Evolutionary conservation across 2,113 vertebrate species (phyloP).

Genomic region (Apteryx owenii): DNA sequence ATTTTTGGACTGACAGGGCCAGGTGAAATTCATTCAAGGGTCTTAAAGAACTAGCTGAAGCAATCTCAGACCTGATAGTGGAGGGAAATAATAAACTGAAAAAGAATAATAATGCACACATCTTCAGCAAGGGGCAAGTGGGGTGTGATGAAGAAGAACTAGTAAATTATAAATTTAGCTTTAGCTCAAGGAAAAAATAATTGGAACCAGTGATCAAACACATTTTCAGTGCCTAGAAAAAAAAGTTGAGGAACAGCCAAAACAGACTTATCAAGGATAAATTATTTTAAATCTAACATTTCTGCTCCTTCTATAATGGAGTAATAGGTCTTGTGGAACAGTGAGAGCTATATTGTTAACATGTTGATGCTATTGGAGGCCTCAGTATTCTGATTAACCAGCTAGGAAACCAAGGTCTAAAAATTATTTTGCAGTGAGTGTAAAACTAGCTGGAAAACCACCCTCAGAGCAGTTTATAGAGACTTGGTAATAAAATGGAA

Average conservation of each 20-base stretch:
- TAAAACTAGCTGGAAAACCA: neutral
- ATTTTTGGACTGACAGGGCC: neutral
- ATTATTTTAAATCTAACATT: neutral
- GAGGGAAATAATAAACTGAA: neutral
- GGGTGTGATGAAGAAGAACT: neutral
- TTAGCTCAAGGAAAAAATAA: conserved; percentile 52
- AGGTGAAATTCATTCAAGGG: neutral
- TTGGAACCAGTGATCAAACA: neutral
- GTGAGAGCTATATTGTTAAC: neutral
- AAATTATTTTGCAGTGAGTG: neutral
- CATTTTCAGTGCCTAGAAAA: neutral
- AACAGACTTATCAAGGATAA: neutral
- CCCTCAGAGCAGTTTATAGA: neutral
- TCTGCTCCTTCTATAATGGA: neutral
- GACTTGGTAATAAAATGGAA: too few relatives aligned
- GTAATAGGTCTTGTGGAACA: neutral
- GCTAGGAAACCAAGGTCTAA: neutral
- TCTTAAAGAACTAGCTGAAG: neutral
- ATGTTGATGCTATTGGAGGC: neutral
- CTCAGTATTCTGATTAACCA: neutral
- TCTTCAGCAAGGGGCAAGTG: neutral
- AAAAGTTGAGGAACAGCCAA: neutral
- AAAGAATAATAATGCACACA: neutral
- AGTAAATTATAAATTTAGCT: neutral
- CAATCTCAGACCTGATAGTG: neutral